These are phyloP conservation scores for Marronus borbonicus DNA, from an alignment of 2,888 invertebrate species.

Conservation along the genomic window DNA sequence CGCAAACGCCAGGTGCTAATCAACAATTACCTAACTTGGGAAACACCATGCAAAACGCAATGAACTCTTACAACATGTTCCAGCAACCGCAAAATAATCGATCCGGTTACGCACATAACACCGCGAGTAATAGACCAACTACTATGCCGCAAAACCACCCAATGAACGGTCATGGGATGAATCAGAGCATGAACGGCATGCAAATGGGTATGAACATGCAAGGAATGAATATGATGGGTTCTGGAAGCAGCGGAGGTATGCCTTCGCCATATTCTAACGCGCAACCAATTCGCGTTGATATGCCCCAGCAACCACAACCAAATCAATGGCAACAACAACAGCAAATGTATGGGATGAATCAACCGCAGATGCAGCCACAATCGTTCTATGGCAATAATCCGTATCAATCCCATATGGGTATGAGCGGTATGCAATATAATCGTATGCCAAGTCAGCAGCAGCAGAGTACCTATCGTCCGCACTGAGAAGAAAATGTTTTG, in stretches of 20 bases:
- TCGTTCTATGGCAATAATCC: background rate
- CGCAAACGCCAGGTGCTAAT: conserved; percentile 6
- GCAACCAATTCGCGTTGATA: conserved; percentile 6
- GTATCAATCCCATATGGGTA: background rate
- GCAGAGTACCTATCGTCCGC: background rate
- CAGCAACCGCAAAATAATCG: conserved; percentile 8
- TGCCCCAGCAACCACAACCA: background rate
- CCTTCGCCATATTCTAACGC: background rate
- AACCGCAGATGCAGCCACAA: background rate
- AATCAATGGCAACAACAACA: conserved; percentile 15
- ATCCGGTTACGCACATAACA: background rate
- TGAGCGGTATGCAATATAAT: background rate
- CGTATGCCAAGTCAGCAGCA: background rate
- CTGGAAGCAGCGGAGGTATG: background rate
- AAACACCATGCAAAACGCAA: conserved; percentile 11
- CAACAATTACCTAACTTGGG: conserved; percentile 1
- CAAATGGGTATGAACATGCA: background rate
- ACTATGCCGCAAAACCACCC: background rate
- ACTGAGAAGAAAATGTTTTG: background rate
- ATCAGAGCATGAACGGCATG: background rate
- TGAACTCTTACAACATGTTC: background rate
- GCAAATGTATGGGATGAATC: conserved; percentile 10
- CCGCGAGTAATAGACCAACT: background rate
- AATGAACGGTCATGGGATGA: background rate
- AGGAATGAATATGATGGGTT: background rate